These are phyloP conservation scores for Aulostomus chinensis DNA, from an alignment of 2,797 vertebrate species.

Conservation along the genomic window DNA sequence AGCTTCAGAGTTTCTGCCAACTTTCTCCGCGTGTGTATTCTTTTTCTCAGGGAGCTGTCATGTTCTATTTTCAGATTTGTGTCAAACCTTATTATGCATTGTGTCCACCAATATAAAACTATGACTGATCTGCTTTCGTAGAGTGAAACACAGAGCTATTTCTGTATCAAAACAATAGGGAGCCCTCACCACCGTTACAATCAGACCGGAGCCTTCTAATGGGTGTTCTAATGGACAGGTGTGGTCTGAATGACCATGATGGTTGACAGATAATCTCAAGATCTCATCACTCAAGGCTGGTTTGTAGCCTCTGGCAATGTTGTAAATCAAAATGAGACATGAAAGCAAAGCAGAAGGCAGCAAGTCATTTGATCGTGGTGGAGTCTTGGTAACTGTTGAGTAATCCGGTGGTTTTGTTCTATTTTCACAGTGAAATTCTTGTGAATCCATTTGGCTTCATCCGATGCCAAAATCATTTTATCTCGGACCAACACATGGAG, in stretches of 20 bases:
- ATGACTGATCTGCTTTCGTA: slow-evolving; percentile 7
- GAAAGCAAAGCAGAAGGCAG: too few species aligned
- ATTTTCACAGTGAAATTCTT: not conserved
- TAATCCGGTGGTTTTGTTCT: not conserved
- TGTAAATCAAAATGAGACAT: too few species aligned
- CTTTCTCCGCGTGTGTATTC: slow-evolving; percentile 16
- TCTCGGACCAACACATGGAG: too few species aligned
- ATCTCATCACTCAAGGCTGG: not conserved
- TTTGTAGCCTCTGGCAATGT: not conserved
- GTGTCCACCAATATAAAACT: slow-evolving; percentile 10
- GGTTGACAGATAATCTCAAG: not conserved
- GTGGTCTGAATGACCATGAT: too few species aligned
- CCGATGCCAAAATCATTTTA: too few species aligned
- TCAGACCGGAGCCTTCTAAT: not conserved
- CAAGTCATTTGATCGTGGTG: too few species aligned
- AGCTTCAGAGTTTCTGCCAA: slow-evolving; percentile 16
- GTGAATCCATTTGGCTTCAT: not conserved
- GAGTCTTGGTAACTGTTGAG: not conserved
- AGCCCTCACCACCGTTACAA: not conserved
- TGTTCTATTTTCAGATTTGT: slow-evolving; percentile 22
- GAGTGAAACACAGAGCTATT: not conserved
- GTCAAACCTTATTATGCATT: slow-evolving; percentile 6
- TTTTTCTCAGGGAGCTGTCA: slow-evolving; percentile 26
- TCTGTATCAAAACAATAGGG: not conserved
- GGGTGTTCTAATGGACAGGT: not conserved